Conservation (phyloP, 2,113 vertebrate genomes). For the Sebastes schlegelii region DNA sequence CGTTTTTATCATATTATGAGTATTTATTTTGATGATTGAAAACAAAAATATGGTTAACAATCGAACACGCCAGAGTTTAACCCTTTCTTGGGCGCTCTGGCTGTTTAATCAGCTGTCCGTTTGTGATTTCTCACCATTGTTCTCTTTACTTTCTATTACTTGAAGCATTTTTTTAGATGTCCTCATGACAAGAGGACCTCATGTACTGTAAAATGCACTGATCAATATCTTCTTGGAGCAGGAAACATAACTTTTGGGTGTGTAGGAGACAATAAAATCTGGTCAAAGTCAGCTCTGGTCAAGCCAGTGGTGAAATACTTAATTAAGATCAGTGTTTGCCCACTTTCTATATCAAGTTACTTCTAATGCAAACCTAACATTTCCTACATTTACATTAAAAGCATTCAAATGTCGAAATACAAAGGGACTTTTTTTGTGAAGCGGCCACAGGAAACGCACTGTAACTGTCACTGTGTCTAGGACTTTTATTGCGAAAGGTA, state of each 20-base stretch:
- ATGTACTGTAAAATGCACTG: not conserved
- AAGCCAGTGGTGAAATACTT: too few species aligned
- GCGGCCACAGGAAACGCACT: not conserved
- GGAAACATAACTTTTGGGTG: not conserved
- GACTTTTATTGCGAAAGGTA: too few species aligned
- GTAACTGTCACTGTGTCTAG: not conserved
- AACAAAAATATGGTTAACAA: not conserved
- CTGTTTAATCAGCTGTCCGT: not conserved
- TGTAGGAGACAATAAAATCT: not conserved
- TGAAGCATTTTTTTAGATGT: not conserved
- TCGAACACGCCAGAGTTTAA: not conserved
- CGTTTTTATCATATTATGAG: not conserved
- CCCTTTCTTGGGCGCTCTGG: not conserved
- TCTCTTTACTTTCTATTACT: not conserved
- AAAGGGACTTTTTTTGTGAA: not conserved
- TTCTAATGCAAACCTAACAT: not conserved
- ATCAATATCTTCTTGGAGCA: not conserved
- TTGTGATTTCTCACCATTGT: not conserved
- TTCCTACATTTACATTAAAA: not conserved
- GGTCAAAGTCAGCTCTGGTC: too few species aligned
- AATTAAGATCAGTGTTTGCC: not conserved
- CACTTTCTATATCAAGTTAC: not conserved
- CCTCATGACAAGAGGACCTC: not conserved
- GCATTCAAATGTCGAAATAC: not conserved
- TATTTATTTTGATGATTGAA: not conserved